A percentile compares a stretch with the other conserved stretches of the same genome.
These are phyloP conservation scores for Sebastes baramenuke DNA, from an alignment of 2,797 vertebrate genomes.

Conservation along the genomic window DNA sequence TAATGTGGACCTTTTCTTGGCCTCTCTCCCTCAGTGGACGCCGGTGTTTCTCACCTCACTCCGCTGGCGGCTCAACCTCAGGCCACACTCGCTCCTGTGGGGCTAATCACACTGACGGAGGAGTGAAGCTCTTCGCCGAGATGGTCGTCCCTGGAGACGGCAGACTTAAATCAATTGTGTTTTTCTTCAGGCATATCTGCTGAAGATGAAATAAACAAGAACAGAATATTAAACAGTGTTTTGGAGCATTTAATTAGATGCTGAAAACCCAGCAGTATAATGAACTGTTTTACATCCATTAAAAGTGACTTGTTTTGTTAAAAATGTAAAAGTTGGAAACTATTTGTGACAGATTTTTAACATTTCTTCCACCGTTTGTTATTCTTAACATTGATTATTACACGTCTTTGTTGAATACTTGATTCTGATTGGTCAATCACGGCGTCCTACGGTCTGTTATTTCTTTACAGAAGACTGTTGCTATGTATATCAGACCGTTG, in stretches of 20 bases:
- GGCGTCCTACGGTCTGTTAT: too few species aligned
- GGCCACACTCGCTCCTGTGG: conserved; percentile 41
- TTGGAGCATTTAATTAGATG: not conserved
- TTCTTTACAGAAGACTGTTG: too few species aligned
- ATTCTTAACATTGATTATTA: not conserved
- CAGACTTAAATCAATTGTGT: conserved; percentile 43
- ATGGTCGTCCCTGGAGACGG: conserved; percentile 43
- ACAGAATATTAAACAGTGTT: not conserved
- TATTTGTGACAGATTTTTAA: not conserved
- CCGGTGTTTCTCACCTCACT: conserved; percentile 32
- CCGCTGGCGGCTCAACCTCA: conserved; percentile 33
- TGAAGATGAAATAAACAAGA: conserved; percentile 30
- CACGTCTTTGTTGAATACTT: not conserved
- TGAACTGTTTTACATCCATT: not conserved
- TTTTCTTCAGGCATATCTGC: conserved; percentile 46
- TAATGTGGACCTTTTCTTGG: conserved; percentile 31
- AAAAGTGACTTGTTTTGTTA: not conserved
- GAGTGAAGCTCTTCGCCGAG: conserved; percentile 29
- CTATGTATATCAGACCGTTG: too few species aligned
- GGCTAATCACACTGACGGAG: conserved; percentile 48
- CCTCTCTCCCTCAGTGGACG: conserved; percentile 21
- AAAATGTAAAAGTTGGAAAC: not conserved
- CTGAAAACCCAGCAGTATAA: not conserved
- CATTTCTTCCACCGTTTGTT: not conserved
- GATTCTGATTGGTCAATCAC: too few species aligned